Base-by-base conservation (phyloP, 2,797 vertebrate species). In the Helicolenus hilgendorfi region DNA sequence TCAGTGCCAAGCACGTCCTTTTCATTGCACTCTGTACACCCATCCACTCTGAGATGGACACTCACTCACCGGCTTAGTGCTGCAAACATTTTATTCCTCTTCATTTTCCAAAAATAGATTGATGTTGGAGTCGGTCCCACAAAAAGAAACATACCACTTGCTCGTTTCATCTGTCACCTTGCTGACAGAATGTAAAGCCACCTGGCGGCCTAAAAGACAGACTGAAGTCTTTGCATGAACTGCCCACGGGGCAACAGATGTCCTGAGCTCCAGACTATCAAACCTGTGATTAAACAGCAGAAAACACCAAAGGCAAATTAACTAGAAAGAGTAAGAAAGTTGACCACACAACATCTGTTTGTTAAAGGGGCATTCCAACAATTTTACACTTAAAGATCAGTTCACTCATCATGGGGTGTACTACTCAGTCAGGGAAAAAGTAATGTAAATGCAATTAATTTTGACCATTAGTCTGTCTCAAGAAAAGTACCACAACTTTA, bases 101-200 rank as follows among this genome's bases (percentile, higher is more conserved):
- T 68, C 67, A 64, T 62, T 72, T 73, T 88, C 91, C 74, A 67
- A 73, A 93, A 93, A 92, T 90, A 91, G 90, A 69, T 22, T 11
- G 20, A 55, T 0, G 56, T 15, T 86, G 76, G 86, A 83, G 56
- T 53, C 2, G 11, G 24, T 77, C 75, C 59, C 4, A 20, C 35
- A n/a, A 33, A 79, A 67, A 73, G 74, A 87, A 80, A 77, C 72
- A 59, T 74, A 62, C 59, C 81, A 67, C 58, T 87, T 67, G 60
- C 11, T 88, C 60, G 27, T 68, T 85, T 87, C 63, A 85, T 83
- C 35, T 26, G 22, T 78, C 84, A 85, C 72, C 79, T 72, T 70
- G 65, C 18, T 76, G 89, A 79, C 67, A 79, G 87, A 78, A 84
- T 20, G 72, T 15, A 78, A 78, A 88, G 86, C 83, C 62, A 33